phyloP scores from a whole-genome alignment of 2,888 invertebrate species.

The Ophion costatus region DNA sequence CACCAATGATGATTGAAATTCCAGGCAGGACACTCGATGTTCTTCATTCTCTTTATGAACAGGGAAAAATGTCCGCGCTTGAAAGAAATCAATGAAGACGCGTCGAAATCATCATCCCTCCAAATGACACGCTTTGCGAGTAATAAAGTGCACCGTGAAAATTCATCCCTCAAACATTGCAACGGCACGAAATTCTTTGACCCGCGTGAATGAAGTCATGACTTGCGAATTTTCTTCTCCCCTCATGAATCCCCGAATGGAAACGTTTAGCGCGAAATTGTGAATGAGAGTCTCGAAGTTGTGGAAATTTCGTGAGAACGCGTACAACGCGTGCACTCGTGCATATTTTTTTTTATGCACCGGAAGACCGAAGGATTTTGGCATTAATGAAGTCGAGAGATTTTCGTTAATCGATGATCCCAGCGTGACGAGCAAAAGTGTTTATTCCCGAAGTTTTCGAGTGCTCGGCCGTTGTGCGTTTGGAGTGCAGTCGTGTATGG shows the following conservation, averaged over 20 bases:
- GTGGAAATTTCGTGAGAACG: constrained; percentile 9
- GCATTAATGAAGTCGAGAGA: constrained; percentile 49
- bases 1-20: background rate
- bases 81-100: background rate
- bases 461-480: constrained; percentile 12
- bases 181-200: background rate
- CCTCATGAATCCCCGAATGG: constrained; percentile 2
- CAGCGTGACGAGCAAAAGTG: constrained; percentile 59
- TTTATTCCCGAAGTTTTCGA: constrained; percentile 46
- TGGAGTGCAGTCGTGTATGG: background rate
- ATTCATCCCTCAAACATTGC: constrained; percentile 7
- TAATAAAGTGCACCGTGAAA: constrained; percentile 20
- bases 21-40: background rate
- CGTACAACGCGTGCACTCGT: constrained; percentile 23
- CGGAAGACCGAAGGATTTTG: constrained; percentile 2
- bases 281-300: constrained; percentile 35
- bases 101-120: background rate
- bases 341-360: constrained; percentile 27
- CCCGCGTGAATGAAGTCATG: constrained; percentile 48
- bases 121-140: constrained; percentile 24
- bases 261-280: constrained; percentile 12
- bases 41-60: background rate
- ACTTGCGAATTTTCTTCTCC: constrained; percentile 36
- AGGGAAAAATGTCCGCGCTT: background rate
- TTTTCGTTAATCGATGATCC: constrained; percentile 37